Percentiles rank a stretch among this genome's conserved stretches.
phyloP scores from a whole-genome alignment of 1,140 invertebrate species.

The Anagrus nilaparvatae region DNA sequence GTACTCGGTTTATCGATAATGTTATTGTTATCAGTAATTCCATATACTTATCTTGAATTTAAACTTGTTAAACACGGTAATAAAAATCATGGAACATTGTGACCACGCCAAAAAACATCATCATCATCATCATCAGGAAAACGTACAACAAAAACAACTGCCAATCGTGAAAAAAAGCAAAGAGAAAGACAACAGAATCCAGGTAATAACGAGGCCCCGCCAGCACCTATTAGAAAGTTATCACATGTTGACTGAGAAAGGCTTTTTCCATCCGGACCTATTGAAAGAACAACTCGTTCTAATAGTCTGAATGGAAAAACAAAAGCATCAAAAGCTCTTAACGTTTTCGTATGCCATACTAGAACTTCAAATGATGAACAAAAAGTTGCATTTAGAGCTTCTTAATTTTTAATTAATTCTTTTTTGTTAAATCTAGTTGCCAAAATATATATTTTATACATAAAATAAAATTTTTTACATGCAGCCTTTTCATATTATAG shows the following conservation, averaged over 20 bases:
- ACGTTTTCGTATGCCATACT: constrained; percentile 22
- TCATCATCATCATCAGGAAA: not conserved
- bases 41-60: constrained; percentile 39
- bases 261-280: constrained; percentile 30
- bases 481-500: too few species aligned
- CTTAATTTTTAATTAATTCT: not conserved
- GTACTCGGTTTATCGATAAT: constrained; percentile 36
- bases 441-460: too few species aligned
- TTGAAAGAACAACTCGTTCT: not conserved
- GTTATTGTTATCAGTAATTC: constrained; percentile 34
- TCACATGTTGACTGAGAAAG: constrained; percentile 29
- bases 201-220: not conserved
- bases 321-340: constrained; percentile 8
- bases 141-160: not conserved
- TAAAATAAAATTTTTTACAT: too few species aligned
- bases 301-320: constrained; percentile 2
- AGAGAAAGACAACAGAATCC: not conserved
- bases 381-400: constrained; percentile 9
- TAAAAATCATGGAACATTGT: constrained; percentile 33
- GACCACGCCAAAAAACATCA: constrained; percentile 18
- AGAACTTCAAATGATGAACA: constrained; percentile 14
- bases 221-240: too few species aligned
- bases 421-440: not conserved
- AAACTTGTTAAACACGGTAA: constrained; percentile 28
- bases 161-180: not conserved